phyloP scores from a whole-genome alignment of 2,113 vertebrate genomes.

The Proteles cristata region DNA sequence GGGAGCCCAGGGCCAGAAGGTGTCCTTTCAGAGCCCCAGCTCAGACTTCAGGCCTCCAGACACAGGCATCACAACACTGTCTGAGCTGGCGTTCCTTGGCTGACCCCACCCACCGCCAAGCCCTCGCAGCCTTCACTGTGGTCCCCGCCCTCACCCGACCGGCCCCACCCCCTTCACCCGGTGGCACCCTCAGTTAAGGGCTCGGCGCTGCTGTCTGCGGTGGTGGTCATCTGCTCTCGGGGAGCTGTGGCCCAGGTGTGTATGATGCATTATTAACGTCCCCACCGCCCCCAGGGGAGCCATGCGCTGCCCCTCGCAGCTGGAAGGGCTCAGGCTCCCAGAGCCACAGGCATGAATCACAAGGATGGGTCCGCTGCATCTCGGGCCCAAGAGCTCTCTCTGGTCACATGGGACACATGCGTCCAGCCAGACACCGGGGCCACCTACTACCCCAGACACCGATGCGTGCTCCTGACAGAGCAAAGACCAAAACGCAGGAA shows the following conservation, averaged over 20 bases:
- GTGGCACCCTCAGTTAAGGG: not conserved
- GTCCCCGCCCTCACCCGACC: not conserved
- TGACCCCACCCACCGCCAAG: not conserved
- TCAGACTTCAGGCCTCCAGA: not conserved
- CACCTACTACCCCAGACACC: no score
- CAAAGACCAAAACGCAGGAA: not conserved
- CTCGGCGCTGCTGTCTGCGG: not conserved
- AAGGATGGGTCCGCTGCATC: fast-evolving
- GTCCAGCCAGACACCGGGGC: not conserved
- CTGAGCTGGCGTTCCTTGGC: not conserved
- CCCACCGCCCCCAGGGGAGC: not conserved
- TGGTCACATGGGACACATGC: not conserved
- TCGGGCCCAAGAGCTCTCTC: no score
- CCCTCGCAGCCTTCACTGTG: not conserved
- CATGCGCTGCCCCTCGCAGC: no score
- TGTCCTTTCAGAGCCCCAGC: not conserved
- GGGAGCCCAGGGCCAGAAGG: not conserved
- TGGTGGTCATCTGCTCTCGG: not conserved
- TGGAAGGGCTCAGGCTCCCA: fast-evolving
- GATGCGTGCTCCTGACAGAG: not conserved
- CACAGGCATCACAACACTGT: not conserved
- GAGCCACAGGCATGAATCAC: not conserved
- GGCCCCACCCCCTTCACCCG: not conserved
- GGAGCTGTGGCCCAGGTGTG: not conserved
- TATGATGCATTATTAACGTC: fast-evolving